Base-by-base conservation (phyloP, 2,797 vertebrate genomes). In the Passerculus sandwichensis region DNA sequence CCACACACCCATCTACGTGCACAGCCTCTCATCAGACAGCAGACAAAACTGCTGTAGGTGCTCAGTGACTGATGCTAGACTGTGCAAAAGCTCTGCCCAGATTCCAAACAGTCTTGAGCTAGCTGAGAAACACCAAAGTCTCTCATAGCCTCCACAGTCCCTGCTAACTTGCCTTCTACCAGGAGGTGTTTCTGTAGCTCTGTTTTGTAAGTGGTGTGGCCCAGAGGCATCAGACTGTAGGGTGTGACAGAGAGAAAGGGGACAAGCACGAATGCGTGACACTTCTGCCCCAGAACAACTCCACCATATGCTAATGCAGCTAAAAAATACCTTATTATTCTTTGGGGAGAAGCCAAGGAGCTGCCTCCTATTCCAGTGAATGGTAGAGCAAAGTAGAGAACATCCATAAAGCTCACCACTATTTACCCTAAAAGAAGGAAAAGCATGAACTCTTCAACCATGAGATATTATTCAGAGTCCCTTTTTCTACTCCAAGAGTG, bases 221-320 rank as follows among this genome's bases (percentile, higher is more conserved):
- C 60, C 36, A 79, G 74, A 85, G 38, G 25, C 36, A 36, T 60
- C 30, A 81, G 45, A 69, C 51, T 51, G 69, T 38, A 60, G 45
- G 10, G 6, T 21, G 8, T 25, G 42, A 47, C 34, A 44, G 23
- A 10, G 54, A 10, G 36, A 5, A 34, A 32, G 19, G 20, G 17
- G 54, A 40, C 11, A 47, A 56, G 9, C 10, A 36, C 0, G 0
- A 3, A 17, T 29, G 11, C 17, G 7, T 10, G 47, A 53, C 48
- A 54, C 20, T 51, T 70, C 61, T 45, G 42, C 10, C 48, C 32
- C n/a, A n/a, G 22, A 70, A 70, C 16, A 44, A 11, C 23, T 56
- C 36, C 25, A 69, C 22, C 22, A 21, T 23, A 44, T 40, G 51
- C 16, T 44, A 79, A 83, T n/a, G 4, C 32, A 76, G n/a, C 32